Conservation (phyloP, 1,140 invertebrate species). For the Diachasmimorpha longicaudata region DNA sequence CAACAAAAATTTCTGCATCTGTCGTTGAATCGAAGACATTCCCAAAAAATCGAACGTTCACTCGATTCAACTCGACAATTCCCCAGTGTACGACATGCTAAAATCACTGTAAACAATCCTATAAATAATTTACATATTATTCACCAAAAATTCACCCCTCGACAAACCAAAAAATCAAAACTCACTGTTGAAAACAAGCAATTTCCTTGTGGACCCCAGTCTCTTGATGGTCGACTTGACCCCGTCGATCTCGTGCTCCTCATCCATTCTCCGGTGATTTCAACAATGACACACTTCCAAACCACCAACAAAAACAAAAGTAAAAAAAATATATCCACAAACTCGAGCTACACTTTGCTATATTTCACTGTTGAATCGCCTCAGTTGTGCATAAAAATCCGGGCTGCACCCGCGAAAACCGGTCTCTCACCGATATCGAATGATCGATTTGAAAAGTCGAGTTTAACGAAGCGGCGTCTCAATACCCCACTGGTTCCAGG, state of each 20-base stretch:
- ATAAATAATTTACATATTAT: too few relatives aligned
- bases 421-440: not conserved
- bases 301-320: not conserved
- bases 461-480: not conserved
- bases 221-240: slow-evolving; percentile 77
- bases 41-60: too few relatives aligned
- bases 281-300: not conserved
- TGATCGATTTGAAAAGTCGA: not conserved
- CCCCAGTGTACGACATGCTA: too few relatives aligned
- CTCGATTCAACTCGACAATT: too few relatives aligned
- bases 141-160: too few relatives aligned
- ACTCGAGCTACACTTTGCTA: not conserved
- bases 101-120: too few relatives aligned
- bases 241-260: slow-evolving; percentile 69
- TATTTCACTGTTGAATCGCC: not conserved
- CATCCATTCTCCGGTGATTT: slow-evolving; percentile 62
- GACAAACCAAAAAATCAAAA: slow-evolving; percentile 38
- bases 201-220: slow-evolving; percentile 78
- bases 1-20: too few relatives aligned
- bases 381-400: not conserved
- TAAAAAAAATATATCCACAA: not conserved
- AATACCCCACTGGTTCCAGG: too few relatives aligned
- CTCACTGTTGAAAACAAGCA: slow-evolving; percentile 80
- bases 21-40: too few relatives aligned
- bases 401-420: not conserved